Evolutionary conservation across 1,140 invertebrate species (phyloP), one percentile per base, ranked within the genome.

Genomic region (Dufourea novaeangliae): DNA sequence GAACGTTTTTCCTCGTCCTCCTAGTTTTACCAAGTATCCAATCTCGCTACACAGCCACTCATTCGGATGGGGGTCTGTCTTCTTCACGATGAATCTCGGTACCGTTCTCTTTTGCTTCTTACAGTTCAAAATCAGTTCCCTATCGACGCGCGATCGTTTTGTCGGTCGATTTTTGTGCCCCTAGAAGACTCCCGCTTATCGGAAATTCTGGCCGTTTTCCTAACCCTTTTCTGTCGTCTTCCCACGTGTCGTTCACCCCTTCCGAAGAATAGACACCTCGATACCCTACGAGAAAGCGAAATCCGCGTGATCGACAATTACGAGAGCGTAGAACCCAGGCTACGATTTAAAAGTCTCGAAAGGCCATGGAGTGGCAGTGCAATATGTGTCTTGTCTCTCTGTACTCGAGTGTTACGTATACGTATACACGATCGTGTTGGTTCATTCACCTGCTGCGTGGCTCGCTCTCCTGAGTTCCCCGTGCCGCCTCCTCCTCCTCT

Each of bases 391-490:
- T 66, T 78, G 75, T 67, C 63, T n/a, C n/a, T n/a, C n/a, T 52
- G 62, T 56, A 67, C 44, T 32, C 62, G 71, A 63, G 27, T 75
- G 78, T 80, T 76, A 80, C 67, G 69, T 67, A 57, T 27, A 74
- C 52, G 46, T 71, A n/a, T n/a, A 80, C 54, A 29, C 67, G 54
- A 77, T 81, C 68, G 56, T 69, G 63, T 80, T 77, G 89, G 90
- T 91, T 91, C 90, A 91, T 91, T 91, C 90, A 91, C 90, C 90
- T 91, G 90, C 86, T 88, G 70, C 64, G 66, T 76, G 74, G 79
- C 79, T 83, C 84, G 50, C 73, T 81, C 83, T 78, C 64, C 46
- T 61, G 29, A 11, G 20, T 27, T n/a, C 22, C 74, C 79, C 46
- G 14, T 50, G 20, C 10, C 41, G 12, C 25, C 50, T 34, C 39